A percentile compares a stretch with the other conserved stretches of the same genome.
phyloP scores from a whole-genome alignment of 2,888 invertebrate genomes.

The Protonemura montana region DNA sequence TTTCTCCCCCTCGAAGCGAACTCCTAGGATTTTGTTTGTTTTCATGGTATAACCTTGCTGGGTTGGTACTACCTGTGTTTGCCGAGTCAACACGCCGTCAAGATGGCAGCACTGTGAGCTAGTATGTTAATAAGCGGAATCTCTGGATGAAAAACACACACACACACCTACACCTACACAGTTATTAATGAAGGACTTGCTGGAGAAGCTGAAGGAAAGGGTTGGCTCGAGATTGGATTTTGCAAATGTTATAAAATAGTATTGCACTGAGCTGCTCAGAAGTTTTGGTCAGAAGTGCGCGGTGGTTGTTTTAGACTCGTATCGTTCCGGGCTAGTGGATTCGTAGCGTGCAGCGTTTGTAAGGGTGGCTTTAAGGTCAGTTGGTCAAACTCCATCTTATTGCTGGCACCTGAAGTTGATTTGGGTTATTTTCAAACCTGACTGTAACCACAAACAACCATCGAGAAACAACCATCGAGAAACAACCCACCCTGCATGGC shows the following conservation, averaged over 20 bases:
- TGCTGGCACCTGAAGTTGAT: too few species aligned
- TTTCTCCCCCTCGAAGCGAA: not conserved
- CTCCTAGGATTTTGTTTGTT: not conserved
- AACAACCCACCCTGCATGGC: too few species aligned
- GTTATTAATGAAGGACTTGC: not conserved
- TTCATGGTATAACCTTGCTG: not conserved
- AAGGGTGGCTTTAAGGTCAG: too few species aligned
- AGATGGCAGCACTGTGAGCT: not conserved
- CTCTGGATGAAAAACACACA: not conserved
- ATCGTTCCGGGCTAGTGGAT: not conserved
- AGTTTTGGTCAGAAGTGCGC: too few species aligned
- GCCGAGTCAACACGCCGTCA: not conserved
- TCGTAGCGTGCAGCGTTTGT: too few species aligned
- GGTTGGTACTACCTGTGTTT: slow-evolving; percentile 12
- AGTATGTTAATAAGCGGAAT: not conserved
- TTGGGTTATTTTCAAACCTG: too few species aligned
- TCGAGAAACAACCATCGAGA: too few species aligned
- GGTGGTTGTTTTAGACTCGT: not conserved
- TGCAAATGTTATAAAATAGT: not conserved
- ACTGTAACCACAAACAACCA: too few species aligned
- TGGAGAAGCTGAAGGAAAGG: not conserved
- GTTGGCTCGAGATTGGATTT: not conserved
- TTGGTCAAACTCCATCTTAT: too few species aligned
- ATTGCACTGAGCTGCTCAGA: not conserved
- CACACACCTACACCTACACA: too few species aligned